These are phyloP conservation scores for Synanthedon vespiformis DNA, from an alignment of 2,888 invertebrate species.

Conservation along the genomic window DNA sequence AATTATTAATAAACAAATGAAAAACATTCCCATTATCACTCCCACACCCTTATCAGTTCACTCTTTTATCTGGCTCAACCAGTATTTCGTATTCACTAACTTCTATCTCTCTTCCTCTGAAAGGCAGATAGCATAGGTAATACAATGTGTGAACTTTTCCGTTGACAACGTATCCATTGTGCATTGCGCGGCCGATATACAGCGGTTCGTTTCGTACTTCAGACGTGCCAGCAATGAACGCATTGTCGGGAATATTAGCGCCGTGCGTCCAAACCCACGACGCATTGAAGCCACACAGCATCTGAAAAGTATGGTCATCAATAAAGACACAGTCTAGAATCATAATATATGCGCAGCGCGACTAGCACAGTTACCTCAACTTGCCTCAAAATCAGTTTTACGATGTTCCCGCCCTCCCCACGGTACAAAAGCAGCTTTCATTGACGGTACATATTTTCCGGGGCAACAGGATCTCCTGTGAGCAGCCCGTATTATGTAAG, in stretches of 20 bases:
- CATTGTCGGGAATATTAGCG: constrained; percentile 75
- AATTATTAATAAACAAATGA: not conserved
- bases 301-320: constrained; percentile 18
- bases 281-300: constrained; percentile 42
- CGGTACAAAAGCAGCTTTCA: constrained; percentile 77
- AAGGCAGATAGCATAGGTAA: constrained; percentile 80
- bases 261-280: constrained; percentile 67
- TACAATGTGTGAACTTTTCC: constrained; percentile 81
- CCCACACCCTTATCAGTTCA: not conserved
- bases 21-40: not conserved
- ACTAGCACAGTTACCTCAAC: constrained; percentile 1
- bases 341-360: too few species aligned
- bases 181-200: constrained; percentile 76
- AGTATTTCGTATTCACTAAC: constrained; percentile 29
- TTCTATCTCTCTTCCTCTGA: constrained; percentile 23
- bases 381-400: constrained; percentile 78
- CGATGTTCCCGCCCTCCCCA: constrained; percentile 83
- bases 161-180: constrained; percentile 79
- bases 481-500: constrained; percentile 76
- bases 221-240: constrained; percentile 73
- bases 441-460: constrained; percentile 80
- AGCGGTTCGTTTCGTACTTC: constrained; percentile 57
- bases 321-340: not conserved
- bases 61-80: constrained; percentile 15
- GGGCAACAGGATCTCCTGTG: constrained; percentile 82